Conservation (phyloP, 2,888 invertebrate genomes). For the Pachymerium ferrugineum region DNA sequence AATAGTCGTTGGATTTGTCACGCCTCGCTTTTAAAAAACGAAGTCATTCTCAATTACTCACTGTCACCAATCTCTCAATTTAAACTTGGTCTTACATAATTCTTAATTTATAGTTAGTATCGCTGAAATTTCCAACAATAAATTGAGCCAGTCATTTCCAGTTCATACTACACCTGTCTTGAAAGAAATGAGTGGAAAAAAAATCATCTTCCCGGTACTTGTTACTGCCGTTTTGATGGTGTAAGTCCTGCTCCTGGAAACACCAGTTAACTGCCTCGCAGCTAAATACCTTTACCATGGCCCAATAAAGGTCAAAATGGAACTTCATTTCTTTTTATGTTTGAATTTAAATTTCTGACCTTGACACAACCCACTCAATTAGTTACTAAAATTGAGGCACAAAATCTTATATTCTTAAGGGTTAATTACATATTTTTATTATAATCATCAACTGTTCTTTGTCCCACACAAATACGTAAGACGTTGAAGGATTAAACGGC, state of each 20-base stretch:
- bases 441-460: background rate
- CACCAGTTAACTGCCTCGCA: slow-evolving; percentile 15
- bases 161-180: background rate
- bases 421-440: background rate
- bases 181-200: background rate
- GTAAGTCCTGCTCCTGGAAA: background rate
- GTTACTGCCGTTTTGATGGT: background rate
- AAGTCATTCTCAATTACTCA: too few relatives aligned
- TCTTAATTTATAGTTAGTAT: background rate
- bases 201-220: too few relatives aligned
- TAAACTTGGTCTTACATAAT: background rate
- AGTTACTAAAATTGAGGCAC: background rate
- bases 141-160: background rate
- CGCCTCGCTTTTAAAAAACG: too few relatives aligned
- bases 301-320: background rate
- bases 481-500: slow-evolving; percentile 3
- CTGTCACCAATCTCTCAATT: background rate
- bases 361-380: background rate
- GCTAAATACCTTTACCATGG: slow-evolving; percentile 16
- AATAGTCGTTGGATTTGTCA: too few relatives aligned
- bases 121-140: background rate
- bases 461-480: background rate
- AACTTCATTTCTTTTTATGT: background rate
- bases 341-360: background rate
- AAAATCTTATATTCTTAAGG: too few relatives aligned